These are phyloP conservation scores for Trachymyrmex septentrionalis DNA, from an alignment of 1,140 invertebrate genomes.

Conservation along the genomic window DNA sequence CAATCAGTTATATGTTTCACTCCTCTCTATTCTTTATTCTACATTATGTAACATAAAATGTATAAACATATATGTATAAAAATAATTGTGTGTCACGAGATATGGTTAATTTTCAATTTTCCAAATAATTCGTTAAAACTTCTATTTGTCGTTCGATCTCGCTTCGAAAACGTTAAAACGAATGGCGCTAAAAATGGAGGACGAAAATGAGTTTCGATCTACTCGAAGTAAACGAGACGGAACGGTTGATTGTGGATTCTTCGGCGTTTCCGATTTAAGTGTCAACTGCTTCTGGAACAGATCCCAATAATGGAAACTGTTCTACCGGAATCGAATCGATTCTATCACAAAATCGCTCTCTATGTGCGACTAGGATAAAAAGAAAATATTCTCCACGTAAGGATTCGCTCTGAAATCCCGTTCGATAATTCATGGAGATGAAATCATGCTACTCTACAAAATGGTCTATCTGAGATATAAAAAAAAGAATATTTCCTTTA, in stretches of 20 bases:
- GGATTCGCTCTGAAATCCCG: constrained; percentile 70
- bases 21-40: neutral
- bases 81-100: neutral
- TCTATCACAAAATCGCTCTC: constrained; percentile 55
- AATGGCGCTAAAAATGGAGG: neutral
- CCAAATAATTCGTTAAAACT: neutral
- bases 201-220: constrained; percentile 1
- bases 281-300: constrained; percentile 32
- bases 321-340: constrained; percentile 26
- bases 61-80: neutral
- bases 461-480: neutral
- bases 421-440: constrained; percentile 70
- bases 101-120: neutral
- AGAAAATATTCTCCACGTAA: constrained; percentile 69
- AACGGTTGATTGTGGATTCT: constrained; percentile 31
- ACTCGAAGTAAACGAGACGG: neutral
- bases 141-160: neutral
- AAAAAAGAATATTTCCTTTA: neutral
- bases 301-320: constrained; percentile 65
- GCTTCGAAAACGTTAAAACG: neutral
- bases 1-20: neutral
- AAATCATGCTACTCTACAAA: constrained; percentile 68
- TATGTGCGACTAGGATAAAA: constrained; percentile 27
- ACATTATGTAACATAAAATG: neutral
- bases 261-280: constrained; percentile 15